Evolutionary conservation across 2,113 vertebrate genomes (phyloP), one percentile per base, ranked within the genome.

Genomic region (Pimephales promelas): DNA sequence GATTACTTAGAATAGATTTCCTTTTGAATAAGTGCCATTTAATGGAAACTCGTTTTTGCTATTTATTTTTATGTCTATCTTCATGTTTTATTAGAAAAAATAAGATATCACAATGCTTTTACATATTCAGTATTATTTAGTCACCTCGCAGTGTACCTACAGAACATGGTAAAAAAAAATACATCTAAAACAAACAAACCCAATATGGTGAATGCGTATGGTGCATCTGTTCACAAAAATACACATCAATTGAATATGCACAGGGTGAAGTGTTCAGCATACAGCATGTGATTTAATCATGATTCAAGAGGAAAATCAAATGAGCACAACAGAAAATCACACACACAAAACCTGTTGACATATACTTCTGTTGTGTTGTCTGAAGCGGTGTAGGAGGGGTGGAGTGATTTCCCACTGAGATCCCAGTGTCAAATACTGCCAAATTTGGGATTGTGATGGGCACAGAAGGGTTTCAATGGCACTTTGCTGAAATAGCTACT

Each of bases 371-470:
- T 24, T 2, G 1, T 26, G 76, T 79, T 61, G n/a, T 72, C 13
- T 72, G 70, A 71, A 8, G 40, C 40, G 40, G 36, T 61, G 76
- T n/a, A 61, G 76, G 34, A 79, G 13, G 76, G 40, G 76, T 79
- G 76, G 56, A 79, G 56, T 79, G 76, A 79, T 28, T 79, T 59
- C 76, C 76, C n/a, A 43, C 76, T 45, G 76, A 62, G 76, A 62
- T 79, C 76, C 36, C n/a, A 36, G 56, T 28, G n/a, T 62, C 76
- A 79, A 79, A 43, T 62, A 61, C 56, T 79, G 56, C 76, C 40
- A 62, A 62, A 79, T 79, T 79, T 7, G 10, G 36, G 56, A 79
- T 45, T 18, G 24, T 62, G 56, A 62, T 79, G n/a, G 13, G 56
- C 56, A 79, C 76, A 62, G 36, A 79, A 79, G 56, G 56, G 34